Evolutionary conservation across 2,797 vertebrate species (phyloP), one percentile per base, ranked within the genome.

Genomic region (Lepus oiostolus): DNA sequence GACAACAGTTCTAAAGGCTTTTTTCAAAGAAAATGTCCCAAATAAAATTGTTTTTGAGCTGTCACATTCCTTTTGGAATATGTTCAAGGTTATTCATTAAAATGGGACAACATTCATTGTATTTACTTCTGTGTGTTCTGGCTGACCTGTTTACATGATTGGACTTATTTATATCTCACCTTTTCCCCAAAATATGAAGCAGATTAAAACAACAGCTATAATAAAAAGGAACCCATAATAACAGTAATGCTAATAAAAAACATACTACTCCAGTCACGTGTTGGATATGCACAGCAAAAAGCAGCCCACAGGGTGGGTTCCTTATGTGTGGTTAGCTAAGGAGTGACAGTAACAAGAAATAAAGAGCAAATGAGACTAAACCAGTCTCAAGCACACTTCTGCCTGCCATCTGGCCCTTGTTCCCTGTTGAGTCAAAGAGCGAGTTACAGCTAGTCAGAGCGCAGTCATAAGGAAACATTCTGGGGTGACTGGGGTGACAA

Each of bases 351-450:
- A 95, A 96, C 94, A 93, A 93, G 95, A 96, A 97, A 96, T 85
- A 91, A 85, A 96, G 96, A 96, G 95, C 97, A 97, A 97, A 97
- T 94, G 95, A 96, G 94, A 94, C 93, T 93, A 65, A 21, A 94
- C 94, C 96, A 93, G 95, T 75, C 95, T 87, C 90, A 77, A 96
- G 92, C 96, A 96, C 95, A 97, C 80, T 95, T 97, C 97, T 97
- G 95, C 81, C 21, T 93, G 92, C 96, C 97, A 97, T 97, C 97
- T 97, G 97, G 97, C 95, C 94, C 96, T 95, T 94, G 93, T 96
- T 96, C 95, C 95, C 90, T 72, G 85, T 91, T 97, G 95, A 97
- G 97, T 95, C 93, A 97, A 96, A 97, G 91, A 96, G 93, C 95
- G 94, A 96, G 93, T 97, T 96, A 95, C 92, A 95, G 91, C 82